Base-by-base conservation (phyloP, 1,140 invertebrate species). In the Drosophila pectinifera region DNA sequence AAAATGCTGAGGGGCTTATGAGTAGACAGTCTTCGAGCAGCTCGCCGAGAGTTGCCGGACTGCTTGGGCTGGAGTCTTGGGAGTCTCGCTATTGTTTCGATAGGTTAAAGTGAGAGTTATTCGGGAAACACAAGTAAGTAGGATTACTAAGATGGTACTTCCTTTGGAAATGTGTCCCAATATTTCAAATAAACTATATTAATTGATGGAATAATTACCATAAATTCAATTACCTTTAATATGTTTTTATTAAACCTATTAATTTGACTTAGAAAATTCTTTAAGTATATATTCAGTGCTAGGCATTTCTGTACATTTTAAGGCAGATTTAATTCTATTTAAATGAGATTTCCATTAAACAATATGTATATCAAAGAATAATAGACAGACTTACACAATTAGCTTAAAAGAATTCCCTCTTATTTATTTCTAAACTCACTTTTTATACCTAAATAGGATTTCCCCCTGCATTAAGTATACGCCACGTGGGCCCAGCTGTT, bases 1-100 rank as follows among this genome's bases (percentile, higher is more conserved):
- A 82, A 89, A 90, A 88, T 90, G 86, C 58, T 80, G 70, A 70
- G 70, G 48, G 49, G 36, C 57, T 45, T 49, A 67, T 53, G 75
- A 89, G 64, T 73, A 67, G 51, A 64, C 49, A 62, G 62, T 59
- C 55, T 79, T 73, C 45, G 55, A 45, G 70, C 49, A 22, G 31
- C 22, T 49, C 34, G 22, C 41, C 24, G n/a, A n/a, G 55, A 46
- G 69, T 65, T 82, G 74, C 82, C 82, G 69, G 63, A 86, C 22
- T 6, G 55, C 20, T 53, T 28, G 14, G 16, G 13, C 28, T 8
- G 16, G 2, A 28, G 24, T 18, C 14, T n/a, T 43, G 4, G 13
- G 7, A 26, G n/a, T 6, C 22, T 20, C 11, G 16, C 34, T 56
- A 18, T 13, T 18, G 8, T 18, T 62, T 56, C 0, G 18, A 39